phyloP scores from a whole-genome alignment of 64 coral and sea anemone genomes.

The Dendronephthya gigantea region DNA sequence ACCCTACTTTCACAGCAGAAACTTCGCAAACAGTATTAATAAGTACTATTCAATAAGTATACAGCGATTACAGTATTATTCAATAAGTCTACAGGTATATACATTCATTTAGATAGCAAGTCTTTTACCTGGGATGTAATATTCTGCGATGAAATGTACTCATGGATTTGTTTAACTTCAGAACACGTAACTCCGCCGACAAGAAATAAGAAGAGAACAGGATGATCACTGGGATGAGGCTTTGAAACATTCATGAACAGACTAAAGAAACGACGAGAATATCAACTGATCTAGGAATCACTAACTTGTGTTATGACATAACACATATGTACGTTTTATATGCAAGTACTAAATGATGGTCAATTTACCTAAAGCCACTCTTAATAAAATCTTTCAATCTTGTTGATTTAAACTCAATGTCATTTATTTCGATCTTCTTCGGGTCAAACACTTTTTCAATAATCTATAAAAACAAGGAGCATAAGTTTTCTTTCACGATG shows the following conservation, averaged over 20 bases:
- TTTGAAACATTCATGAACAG: slow-evolving; percentile 97
- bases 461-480: slow-evolving; percentile 29
- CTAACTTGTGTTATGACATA: too few species aligned
- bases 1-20: too few species aligned
- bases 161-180: slow-evolving; percentile 76
- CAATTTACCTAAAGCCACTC: slow-evolving; percentile 80
- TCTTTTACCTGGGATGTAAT: slow-evolving; percentile 58
- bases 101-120: not conserved
- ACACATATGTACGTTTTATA: too few species aligned
- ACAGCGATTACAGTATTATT: not conserved
- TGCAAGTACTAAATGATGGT: too few species aligned
- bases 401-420: slow-evolving; percentile 90
- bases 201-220: slow-evolving; percentile 69
- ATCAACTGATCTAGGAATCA: not conserved
- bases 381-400: slow-evolving; percentile 92
- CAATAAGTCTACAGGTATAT: not conserved
- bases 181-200: slow-evolving; percentile 90
- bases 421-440: slow-evolving; percentile 65
- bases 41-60: not conserved
- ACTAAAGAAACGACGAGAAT: slow-evolving; percentile 18
- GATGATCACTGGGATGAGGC: slow-evolving; percentile 66
- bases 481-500: not conserved
- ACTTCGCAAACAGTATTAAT: not conserved
- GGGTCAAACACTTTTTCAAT: slow-evolving; percentile 60
- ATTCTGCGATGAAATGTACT: slow-evolving; percentile 55